These are phyloP conservation scores for Thymelicus lineola DNA, from an alignment of 2,888 invertebrate genomes.

Conservation along the genomic window DNA sequence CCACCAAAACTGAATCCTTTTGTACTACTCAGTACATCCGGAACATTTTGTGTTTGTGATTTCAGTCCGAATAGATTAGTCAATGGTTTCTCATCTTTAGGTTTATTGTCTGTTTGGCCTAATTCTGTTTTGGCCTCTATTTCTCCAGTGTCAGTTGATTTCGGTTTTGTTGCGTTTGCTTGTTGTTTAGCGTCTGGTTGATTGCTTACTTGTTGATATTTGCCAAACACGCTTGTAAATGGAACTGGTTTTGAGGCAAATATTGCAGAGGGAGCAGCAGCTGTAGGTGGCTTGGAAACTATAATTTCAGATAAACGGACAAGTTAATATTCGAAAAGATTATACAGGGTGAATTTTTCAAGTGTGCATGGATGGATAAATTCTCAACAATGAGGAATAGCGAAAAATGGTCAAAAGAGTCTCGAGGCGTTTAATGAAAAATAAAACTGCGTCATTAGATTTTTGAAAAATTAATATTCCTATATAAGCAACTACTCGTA, in stretches of 20 bases:
- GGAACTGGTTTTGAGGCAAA: conserved; percentile 66
- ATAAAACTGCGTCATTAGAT: too few relatives aligned
- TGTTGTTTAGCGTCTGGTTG: conserved; percentile 50
- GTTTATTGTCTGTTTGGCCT: conserved; percentile 44
- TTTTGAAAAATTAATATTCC: too few relatives aligned
- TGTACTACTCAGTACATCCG: conserved; percentile 57
- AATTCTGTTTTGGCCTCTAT: conserved; percentile 47
- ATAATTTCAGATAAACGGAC: conserved; percentile 28
- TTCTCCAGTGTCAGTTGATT: conserved; percentile 73
- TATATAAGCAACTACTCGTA: too few relatives aligned
- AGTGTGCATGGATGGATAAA: too few relatives aligned
- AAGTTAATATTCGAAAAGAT: not conserved
- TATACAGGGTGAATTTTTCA: too few relatives aligned
- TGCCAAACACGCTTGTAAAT: conserved; percentile 63
- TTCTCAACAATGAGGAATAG: too few relatives aligned
- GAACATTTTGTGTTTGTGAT: conserved; percentile 54
- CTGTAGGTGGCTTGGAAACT: conserved; percentile 52
- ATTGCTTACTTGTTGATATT: conserved; percentile 55
- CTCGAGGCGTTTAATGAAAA: too few relatives aligned
- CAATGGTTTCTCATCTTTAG: conserved; percentile 58
- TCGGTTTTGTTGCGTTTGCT: conserved; percentile 43
- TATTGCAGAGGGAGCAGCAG: conserved; percentile 50
- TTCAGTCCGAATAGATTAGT: conserved; percentile 63
- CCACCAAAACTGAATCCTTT: conserved; percentile 50
- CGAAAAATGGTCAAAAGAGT: too few relatives aligned